These are phyloP conservation scores for Halcyon leucocephala DNA, from an alignment of 2,797 vertebrate genomes.

Conservation along the genomic window DNA sequence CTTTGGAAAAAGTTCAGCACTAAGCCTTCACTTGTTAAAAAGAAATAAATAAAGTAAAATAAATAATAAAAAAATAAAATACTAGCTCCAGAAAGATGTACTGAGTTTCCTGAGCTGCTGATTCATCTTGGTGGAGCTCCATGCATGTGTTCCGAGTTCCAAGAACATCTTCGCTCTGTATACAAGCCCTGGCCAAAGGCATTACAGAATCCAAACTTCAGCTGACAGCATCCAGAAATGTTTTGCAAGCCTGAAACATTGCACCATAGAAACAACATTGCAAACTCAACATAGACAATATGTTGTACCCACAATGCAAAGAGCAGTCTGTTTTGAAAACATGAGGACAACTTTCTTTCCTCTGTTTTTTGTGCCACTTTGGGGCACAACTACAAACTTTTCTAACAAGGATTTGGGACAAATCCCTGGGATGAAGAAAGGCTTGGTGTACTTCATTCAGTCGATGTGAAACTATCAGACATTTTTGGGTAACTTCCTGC, in stretches of 20 bases:
- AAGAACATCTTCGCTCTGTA: slow-evolving; percentile 59
- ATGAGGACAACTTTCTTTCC: neutral
- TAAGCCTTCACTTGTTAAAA: neutral
- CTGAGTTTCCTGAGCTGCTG: slow-evolving; percentile 63
- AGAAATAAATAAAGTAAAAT: neutral
- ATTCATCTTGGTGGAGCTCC: slow-evolving; percentile 73
- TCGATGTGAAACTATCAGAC: neutral
- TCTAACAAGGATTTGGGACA: neutral
- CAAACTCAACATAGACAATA: neutral
- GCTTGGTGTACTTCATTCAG: neutral
- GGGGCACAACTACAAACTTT: neutral
- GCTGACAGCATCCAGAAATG: slow-evolving; percentile 41
- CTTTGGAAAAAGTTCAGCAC: neutral
- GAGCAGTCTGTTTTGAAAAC: neutral
- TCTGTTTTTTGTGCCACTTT: fast-evolving
- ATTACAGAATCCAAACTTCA: slow-evolving; percentile 53
- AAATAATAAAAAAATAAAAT: neutral
- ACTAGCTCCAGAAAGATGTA: neutral
- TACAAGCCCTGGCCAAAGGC: slow-evolving; percentile 46
- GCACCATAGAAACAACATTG: neutral
- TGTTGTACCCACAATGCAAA: neutral
- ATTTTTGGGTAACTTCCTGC: neutral
- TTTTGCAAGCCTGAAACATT: slow-evolving; percentile 35
- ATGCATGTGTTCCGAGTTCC: slow-evolving; percentile 29
- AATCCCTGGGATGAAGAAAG: neutral